Evolutionary conservation across 2,113 vertebrate genomes (phyloP), one percentile per base, ranked within the genome.

Genomic region (Pseudolaguvia tuberculata): DNA sequence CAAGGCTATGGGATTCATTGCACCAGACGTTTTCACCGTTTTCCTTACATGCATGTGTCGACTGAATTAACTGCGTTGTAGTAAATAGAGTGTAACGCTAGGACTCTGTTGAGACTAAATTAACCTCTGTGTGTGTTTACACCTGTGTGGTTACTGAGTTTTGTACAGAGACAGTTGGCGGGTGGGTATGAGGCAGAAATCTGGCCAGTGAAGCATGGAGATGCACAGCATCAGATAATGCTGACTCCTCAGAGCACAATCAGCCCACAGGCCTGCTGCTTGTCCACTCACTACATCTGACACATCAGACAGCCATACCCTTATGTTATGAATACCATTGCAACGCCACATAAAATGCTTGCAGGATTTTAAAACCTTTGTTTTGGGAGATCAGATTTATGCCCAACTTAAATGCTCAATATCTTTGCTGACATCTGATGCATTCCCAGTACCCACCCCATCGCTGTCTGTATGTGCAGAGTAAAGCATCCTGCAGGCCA

Each of bases 161-260:
- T 45, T 61, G 73, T 78, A 65, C 56, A 73, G 78, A 82, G 84
- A 87, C 89, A 90, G 89, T 85, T 91, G 89, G 88, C 81, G 82
- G 83, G 79, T 84, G 83, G 86, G 82, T 85, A 20, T 48, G n/a
- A 76, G 27, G 45, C 35, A 72, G 78, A 86, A 81, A 80, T 77
- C 62, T 58, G 81, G 79, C 82, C 84, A 86, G 81, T 82, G 80
- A 88, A 79, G 87, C 88, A 88, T 87, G 84, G 79, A 85, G 80
- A 82, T 84, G 80, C 84, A 85, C 82, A 86, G 75, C 80, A 90
- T 87, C 82, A 86, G 87, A 89, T 90, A 85, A 82, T 83, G 78
- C 73, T 71, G 73, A 85, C 82, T 82, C 84, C 82, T 86, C 77
- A 78, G 82, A 84, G 84, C 79, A 81, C 81, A 74, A 77, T 78